Base-by-base conservation (phyloP, 2,113 vertebrate genomes). In the Apaloderma vittatum region DNA sequence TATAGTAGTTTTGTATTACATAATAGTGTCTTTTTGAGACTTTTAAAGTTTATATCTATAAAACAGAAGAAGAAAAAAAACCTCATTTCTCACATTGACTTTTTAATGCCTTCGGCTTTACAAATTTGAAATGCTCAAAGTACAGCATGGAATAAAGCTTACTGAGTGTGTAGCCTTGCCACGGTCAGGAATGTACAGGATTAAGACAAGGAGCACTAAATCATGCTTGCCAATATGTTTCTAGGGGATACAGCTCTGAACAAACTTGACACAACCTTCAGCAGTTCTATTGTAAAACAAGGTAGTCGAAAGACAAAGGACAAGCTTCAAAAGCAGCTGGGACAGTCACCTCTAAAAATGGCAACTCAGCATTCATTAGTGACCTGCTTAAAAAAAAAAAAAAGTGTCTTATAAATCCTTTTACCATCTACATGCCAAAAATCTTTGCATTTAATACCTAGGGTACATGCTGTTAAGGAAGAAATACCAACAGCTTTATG, bases 241-340 rank as follows among this genome's bases (percentile, higher is more conserved):
- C 95, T 91, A 95, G 55, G 86, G 95, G 96, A 91, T 93, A 92
- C 80, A 75, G 72, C 80, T 81, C 89, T 48, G 94, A 95, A 93
- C 74, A 93, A 95, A 95, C 93, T 89, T 93, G 76, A 90, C 80
- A 82, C 86, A 95, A 59, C 71, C 88, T 89, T 95, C 83, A 71
- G 74, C 18, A 2, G n/a, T 46, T 82, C 29, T 87, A 27, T 3
- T 92, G 86, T 70, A 73, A 94, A 89, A 66, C 8, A 51, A 88
- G 72, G 72, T 32, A 15, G 57, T 92, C 48, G 65, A 86, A 93
- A 95, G 82, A 63, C 61, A 92, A 71, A 91, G 65, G 80, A 88
- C 51, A 57, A 52, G 68, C 40, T 94, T 34, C 22, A 67, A 67
- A 88, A 74, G 81, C 86, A 71, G 90, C 91, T 74, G 58, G n/a